Conservation (phyloP, 2,113 vertebrate species). For the Myotis davidii region DNA sequence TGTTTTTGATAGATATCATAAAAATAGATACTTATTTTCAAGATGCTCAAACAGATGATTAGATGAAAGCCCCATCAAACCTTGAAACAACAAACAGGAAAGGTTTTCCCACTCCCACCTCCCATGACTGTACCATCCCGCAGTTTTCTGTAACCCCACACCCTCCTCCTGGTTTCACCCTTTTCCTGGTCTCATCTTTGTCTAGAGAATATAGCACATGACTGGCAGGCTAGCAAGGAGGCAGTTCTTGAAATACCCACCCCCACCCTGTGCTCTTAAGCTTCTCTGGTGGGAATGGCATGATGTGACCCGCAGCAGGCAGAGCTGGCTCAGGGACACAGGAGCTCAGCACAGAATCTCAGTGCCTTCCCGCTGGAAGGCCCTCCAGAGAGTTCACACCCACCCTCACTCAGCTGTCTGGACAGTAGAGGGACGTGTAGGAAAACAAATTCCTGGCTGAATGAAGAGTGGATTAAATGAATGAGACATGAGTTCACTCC, state of each 20-base stretch:
- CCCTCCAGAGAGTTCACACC: conserved; percentile 37
- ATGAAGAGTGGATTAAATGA: conserved; percentile 71
- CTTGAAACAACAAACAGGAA: conserved; percentile 83
- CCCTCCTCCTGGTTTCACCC: conserved; percentile 43
- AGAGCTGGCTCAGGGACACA: conserved; percentile 52
- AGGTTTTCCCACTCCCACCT: conserved; percentile 69
- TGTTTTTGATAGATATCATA: conserved; percentile 86
- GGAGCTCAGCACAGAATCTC: conserved; percentile 47
- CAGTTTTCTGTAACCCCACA: conserved; percentile 59
- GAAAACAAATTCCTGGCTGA: conserved; percentile 70
- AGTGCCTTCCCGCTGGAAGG: conserved; percentile 49
- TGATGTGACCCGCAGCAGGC: conserved; percentile 47
- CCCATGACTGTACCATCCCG: background rate
- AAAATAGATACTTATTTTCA: conserved; percentile 86
- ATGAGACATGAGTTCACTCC: conserved; percentile 70
- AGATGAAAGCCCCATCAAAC: conserved; percentile 84
- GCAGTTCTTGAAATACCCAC: conserved; percentile 36
- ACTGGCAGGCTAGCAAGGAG: conserved; percentile 50
- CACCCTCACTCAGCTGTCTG: conserved; percentile 54
- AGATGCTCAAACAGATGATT: conserved; percentile 88
- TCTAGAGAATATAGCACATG: background rate
- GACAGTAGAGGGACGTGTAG: conserved; percentile 64
- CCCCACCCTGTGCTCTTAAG: background rate
- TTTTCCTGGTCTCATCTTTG: conserved; percentile 7
- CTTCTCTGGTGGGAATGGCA: background rate